These are phyloP conservation scores for Lacanobia oleracea DNA, from an alignment of 2,888 invertebrate species.

Conservation along the genomic window DNA sequence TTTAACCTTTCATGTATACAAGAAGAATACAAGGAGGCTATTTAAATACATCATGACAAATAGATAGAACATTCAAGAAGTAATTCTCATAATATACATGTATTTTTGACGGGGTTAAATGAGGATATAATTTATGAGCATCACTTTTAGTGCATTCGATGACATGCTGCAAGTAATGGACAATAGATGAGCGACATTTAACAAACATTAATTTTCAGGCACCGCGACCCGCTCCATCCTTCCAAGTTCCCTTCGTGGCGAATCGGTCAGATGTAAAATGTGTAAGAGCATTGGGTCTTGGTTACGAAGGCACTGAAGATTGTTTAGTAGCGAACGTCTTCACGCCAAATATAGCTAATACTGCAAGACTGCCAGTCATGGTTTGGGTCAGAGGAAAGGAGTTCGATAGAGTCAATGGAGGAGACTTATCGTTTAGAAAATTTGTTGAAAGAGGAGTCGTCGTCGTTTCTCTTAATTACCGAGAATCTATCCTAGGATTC, in stretches of 20 bases:
- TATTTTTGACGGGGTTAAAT: too few relatives aligned
- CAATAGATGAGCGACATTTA: neutral
- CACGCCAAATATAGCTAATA: conserved; percentile 73
- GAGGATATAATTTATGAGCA: too few relatives aligned
- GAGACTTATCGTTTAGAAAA: conserved; percentile 89
- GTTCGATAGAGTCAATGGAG: conserved; percentile 74
- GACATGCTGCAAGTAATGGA: neutral
- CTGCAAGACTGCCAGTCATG: conserved; percentile 79
- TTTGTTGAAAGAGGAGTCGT: conserved; percentile 92
- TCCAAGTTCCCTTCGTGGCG: conserved; percentile 77
- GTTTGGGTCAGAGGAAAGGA: conserved; percentile 87
- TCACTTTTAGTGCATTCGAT: too few relatives aligned
- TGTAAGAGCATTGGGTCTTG: conserved; percentile 77
- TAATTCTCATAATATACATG: neutral
- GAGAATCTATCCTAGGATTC: conserved; percentile 94
- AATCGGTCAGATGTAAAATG: conserved; percentile 81
- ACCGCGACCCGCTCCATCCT: conserved; percentile 78
- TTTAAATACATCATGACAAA: neutral
- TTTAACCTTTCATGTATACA: neutral
- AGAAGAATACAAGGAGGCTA: neutral
- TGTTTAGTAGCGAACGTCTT: conserved; percentile 81
- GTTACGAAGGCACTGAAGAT: conserved; percentile 86
- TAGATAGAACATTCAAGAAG: neutral
- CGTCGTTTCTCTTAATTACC: conserved; percentile 93
- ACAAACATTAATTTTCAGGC: conserved; percentile 74